Evolutionary conservation across 2,888 invertebrate genomes (phyloP), one percentile per base, ranked within the genome.

Genomic region (Drosophila tripunctata): DNA sequence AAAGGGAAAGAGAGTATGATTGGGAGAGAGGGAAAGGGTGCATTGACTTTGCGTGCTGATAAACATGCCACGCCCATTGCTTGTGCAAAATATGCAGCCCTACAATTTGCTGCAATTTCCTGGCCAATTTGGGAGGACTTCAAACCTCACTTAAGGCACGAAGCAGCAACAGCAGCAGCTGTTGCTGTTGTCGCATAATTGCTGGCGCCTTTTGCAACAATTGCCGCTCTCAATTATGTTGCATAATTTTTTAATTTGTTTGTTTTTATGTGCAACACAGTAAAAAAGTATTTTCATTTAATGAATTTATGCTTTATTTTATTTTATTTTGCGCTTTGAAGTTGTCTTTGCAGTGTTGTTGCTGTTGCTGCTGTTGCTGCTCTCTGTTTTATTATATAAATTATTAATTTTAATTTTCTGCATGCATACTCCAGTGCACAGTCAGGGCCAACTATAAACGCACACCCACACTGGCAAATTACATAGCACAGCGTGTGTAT

Each of bases 331-430:
- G 43, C 33, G 35, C 40, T 48, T 48, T 40, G 40, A 40, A n/a
- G 38, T 48, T 41, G 41, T 31, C 22, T 33, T 31, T 41, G 2
- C 52, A 12, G 14, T 22, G 22, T 30, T 22, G 17, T 14, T 31
- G 33, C 33, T 38, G 38, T 21, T 43, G 33, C 17, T 51, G 7
- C 14, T 45, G 22, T 21, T 36, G 3, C 14, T 52, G 27, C 44
- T 14, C 48, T 47, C 67, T 70, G 65, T 74, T 85, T 79, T 76
- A 82, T 75, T 77, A 78, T 81, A 89, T 89, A 85, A 89, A 89
- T 89, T 89, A 89, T 89, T 89, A 89, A 89, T 89, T 89, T 89
- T 89, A 89, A 89, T 89, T 89, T 89, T 89, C 87, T 87, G 88
- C 89, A 89, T 89, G 89, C 89, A 84, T 83, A 85, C 75, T 81